phyloP scores from a whole-genome alignment of 1,140 invertebrate species.

The Drosophila willistoni region DNA sequence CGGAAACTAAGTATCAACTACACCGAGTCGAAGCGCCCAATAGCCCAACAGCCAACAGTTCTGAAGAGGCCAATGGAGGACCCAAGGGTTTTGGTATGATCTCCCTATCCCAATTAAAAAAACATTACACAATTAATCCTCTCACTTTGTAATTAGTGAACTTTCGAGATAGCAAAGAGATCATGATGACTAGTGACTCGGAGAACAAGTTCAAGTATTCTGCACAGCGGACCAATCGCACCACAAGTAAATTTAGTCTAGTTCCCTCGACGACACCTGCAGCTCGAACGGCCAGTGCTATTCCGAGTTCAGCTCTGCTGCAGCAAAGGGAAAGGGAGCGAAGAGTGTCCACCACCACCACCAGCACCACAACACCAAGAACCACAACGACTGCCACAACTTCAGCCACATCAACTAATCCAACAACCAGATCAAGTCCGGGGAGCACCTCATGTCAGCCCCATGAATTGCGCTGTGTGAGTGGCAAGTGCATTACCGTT shows the following conservation, averaged over 20 bases:
- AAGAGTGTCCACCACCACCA: constrained; percentile 34
- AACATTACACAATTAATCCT: not conserved
- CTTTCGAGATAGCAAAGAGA: constrained; percentile 83
- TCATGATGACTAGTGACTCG: constrained; percentile 84
- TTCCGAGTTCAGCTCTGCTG: constrained; percentile 58
- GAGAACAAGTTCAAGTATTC: constrained; percentile 83
- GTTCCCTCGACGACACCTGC: constrained; percentile 52
- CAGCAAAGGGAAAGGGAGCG: constrained; percentile 56
- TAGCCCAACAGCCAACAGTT: constrained; percentile 34
- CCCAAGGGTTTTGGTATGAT: constrained; percentile 75
- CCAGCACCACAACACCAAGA: constrained; percentile 28
- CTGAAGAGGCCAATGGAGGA: constrained; percentile 52
- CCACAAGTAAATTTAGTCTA: constrained; percentile 52
- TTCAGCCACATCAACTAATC: constrained; percentile 11
- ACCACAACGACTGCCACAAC: constrained; percentile 7
- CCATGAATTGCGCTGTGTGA: constrained; percentile 86
- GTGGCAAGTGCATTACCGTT: constrained; percentile 86
- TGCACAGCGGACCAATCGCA: constrained; percentile 59
- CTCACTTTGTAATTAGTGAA: constrained; percentile 53
- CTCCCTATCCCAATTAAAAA: not conserved
- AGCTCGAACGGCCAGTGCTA: constrained; percentile 62
- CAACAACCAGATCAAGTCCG: constrained; percentile 17
- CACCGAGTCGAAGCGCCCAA: constrained; percentile 61
- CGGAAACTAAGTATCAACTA: constrained; percentile 68
- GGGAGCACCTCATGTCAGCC: constrained; percentile 82